Evolutionary conservation across 2,888 invertebrate genomes (phyloP).

Genomic region (Thymelicus sylvestris): DNA sequence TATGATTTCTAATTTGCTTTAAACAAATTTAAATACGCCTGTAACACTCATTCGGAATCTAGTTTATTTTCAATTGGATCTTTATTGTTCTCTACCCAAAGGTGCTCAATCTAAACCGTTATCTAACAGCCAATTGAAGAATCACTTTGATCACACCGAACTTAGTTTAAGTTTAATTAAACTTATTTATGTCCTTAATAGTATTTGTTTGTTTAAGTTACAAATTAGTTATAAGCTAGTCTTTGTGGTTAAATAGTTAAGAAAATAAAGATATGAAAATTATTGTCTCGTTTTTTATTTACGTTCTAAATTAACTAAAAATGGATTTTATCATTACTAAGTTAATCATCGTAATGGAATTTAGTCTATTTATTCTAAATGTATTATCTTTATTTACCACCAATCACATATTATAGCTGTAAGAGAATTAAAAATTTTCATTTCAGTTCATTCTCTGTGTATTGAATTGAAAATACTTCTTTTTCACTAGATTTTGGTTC

Average conservation of each 20-base stretch:
- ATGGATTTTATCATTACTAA: too few relatives aligned
- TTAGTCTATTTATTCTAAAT: too few relatives aligned
- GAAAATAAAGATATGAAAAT: constrained; percentile 47
- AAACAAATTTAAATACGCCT: constrained; percentile 11
- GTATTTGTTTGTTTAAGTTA: constrained; percentile 70
- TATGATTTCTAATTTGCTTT: constrained; percentile 67
- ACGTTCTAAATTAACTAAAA: neutral
- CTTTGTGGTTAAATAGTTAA: constrained; percentile 69
- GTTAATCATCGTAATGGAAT: too few relatives aligned
- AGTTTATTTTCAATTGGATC: constrained; percentile 13
- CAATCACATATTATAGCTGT: too few relatives aligned
- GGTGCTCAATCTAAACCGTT: constrained; percentile 39
- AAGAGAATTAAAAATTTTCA: too few relatives aligned
- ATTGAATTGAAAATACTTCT: constrained; percentile 10
- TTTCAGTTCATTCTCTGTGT: neutral
- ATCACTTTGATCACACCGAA: constrained; percentile 35
- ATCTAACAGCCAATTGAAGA: constrained; percentile 32
- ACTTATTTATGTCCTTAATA: constrained; percentile 75
- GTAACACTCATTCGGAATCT: constrained; percentile 12
- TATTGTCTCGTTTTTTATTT: constrained; percentile 21
- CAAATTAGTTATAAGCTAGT: constrained; percentile 84
- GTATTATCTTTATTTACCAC: too few relatives aligned
- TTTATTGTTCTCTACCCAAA: constrained; percentile 13
- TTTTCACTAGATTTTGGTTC: constrained; percentile 21
- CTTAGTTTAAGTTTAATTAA: constrained; percentile 58